These are phyloP conservation scores for Zelostemma sp. DNA, from an alignment of 1,140 invertebrate genomes.

Conservation along the genomic window DNA sequence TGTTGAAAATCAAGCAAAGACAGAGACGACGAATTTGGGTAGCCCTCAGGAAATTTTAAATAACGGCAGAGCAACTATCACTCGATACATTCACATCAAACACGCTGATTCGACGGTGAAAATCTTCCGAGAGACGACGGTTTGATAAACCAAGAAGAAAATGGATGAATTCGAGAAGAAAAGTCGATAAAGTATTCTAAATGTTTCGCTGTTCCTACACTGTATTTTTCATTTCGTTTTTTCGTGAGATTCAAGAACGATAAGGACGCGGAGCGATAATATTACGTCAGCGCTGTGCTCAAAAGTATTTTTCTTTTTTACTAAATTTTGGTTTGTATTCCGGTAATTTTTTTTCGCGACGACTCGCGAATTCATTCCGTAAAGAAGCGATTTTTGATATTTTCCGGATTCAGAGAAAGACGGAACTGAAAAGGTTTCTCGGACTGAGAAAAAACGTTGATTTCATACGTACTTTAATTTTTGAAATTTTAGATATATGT, in stretches of 20 bases:
- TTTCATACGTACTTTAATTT: no score
- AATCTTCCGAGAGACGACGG: constrained; percentile 71
- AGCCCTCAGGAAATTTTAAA: constrained; percentile 33
- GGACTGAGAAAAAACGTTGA: no score
- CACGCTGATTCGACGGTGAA: constrained; percentile 70
- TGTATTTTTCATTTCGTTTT: constrained; percentile 16
- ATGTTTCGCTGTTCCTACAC: constrained; percentile 53
- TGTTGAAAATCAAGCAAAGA: constrained; percentile 33
- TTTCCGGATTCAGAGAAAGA: no score
- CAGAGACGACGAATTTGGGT: constrained; percentile 44
- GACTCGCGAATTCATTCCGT: no score
- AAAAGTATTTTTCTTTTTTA: no score
- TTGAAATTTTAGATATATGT: no score
- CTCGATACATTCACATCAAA: constrained; percentile 71
- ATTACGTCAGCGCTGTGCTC: no score
- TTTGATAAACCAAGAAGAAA: constrained; percentile 64
- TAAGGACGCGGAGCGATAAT: no score
- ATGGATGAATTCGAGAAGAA: constrained; percentile 10
- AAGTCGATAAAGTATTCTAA: constrained; percentile 48
- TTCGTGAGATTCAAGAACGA: background rate
- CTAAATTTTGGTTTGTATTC: no score
- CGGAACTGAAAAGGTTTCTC: no score
- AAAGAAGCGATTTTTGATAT: no score
- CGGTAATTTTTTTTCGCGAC: no score
- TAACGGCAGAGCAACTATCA: constrained; percentile 64